Evolutionary conservation across 2,113 vertebrate genomes (phyloP).

Genomic region (Protobothrops flavoviridis): DNA sequence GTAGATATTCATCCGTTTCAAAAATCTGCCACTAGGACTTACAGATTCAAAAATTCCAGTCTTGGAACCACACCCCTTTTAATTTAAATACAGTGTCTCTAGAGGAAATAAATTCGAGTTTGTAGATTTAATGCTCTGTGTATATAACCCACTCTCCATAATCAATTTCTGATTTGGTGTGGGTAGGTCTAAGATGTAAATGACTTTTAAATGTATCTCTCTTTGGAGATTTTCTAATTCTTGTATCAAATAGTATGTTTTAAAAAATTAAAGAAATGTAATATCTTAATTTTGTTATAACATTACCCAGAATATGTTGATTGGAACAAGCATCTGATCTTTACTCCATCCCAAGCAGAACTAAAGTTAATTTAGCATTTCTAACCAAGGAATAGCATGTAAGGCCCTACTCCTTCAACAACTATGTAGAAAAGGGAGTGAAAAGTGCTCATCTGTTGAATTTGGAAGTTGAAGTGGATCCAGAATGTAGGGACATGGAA

Average conservation of each 20-base stretch:
- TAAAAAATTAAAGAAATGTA: slow-evolving; percentile 23
- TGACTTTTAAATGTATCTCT: neutral
- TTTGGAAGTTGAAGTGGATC: neutral
- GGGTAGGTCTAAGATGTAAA: neutral
- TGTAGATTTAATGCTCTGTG: neutral
- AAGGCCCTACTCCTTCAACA: neutral
- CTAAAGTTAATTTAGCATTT: slow-evolving; percentile 46
- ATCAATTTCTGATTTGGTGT: neutral
- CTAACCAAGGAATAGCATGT: neutral
- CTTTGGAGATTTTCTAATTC: slow-evolving; percentile 24
- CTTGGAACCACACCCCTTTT: neutral
- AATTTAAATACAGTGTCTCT: slow-evolving; percentile 5
- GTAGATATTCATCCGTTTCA: neutral
- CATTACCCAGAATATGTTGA: neutral
- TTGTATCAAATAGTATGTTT: slow-evolving; percentile 4
- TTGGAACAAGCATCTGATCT: slow-evolving; percentile 36
- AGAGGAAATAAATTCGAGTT: neutral
- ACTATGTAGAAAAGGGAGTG: neutral
- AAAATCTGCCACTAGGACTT: neutral
- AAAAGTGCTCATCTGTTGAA: neutral
- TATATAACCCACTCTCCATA: neutral
- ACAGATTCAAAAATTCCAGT: neutral
- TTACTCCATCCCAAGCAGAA: slow-evolving; percentile 52
- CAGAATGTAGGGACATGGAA: neutral
- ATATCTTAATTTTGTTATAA: neutral